Evolutionary conservation across 1,140 invertebrate genomes (phyloP).

Genomic region (Agrypnia vestita): DNA sequence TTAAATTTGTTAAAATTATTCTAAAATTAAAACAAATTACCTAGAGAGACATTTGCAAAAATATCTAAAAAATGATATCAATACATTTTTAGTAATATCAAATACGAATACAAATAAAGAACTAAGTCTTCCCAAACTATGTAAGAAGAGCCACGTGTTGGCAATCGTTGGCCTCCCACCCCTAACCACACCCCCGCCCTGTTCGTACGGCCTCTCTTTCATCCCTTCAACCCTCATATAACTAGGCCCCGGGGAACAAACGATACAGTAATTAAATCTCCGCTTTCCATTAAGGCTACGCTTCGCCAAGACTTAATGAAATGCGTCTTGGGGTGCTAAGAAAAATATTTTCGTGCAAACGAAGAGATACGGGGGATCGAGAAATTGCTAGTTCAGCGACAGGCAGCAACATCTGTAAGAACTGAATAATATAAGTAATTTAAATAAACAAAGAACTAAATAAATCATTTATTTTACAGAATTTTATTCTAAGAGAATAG

Average conservation of each 20-base stretch:
- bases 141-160: constrained; percentile 9
- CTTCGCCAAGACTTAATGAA: constrained; percentile 32
- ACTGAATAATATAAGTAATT: no score
- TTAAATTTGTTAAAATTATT: no score
- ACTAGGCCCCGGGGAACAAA: constrained; percentile 8
- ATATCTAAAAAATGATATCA: no score
- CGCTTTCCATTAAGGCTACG: constrained; percentile 14
- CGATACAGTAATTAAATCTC: constrained; percentile 35
- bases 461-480: no score
- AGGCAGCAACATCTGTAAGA: no score
- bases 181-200: neutral
- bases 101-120: no score
- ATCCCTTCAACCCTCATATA: constrained; percentile 12
- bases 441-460: no score
- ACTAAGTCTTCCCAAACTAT: neutral
- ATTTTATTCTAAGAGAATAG: no score
- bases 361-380: neutral
- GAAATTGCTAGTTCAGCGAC: neutral
- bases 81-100: no score
- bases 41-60: no score
- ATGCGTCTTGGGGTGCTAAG: constrained; percentile 21
- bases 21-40: no score
- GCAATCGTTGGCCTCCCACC: neutral
- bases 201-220: constrained; percentile 8
- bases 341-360: neutral